These are phyloP conservation scores for Cossypha caffra DNA, from an alignment of 2,797 vertebrate species.

Conservation along the genomic window DNA sequence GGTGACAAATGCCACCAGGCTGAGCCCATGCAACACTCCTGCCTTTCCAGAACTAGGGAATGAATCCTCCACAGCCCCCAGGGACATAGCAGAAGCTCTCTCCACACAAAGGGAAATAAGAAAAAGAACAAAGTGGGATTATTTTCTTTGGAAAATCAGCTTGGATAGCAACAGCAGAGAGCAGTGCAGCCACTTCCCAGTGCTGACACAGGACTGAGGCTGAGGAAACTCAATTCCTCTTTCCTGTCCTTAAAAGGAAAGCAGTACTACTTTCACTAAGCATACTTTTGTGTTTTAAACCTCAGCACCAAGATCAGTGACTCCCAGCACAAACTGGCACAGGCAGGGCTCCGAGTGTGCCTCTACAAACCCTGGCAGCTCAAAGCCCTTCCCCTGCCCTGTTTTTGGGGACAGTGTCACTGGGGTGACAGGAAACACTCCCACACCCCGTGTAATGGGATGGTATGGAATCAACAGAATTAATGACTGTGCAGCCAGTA, in stretches of 20 bases:
- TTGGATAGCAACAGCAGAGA: background rate
- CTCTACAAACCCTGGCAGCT: background rate
- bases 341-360: accelerated
- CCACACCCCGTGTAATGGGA: accelerated
- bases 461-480: background rate
- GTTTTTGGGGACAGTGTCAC: background rate
- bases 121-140: background rate
- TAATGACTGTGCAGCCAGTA: background rate
- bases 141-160: background rate
- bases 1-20: background rate
- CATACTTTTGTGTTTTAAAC: background rate
- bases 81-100: background rate
- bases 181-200: background rate
- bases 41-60: background rate
- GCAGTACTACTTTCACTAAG: background rate
- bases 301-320: background rate
- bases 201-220: background rate
- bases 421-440: background rate
- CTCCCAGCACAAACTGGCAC: background rate
- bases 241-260: slow-evolving; percentile 66
- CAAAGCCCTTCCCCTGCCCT: background rate
- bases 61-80: background rate
- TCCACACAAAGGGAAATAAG: accelerated
- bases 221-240: slow-evolving; percentile 14
- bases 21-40: accelerated